Evolutionary conservation across 2,113 vertebrate species (phyloP), one percentile per base, ranked within the genome.

Genomic region (Hydropotes inermis): DNA sequence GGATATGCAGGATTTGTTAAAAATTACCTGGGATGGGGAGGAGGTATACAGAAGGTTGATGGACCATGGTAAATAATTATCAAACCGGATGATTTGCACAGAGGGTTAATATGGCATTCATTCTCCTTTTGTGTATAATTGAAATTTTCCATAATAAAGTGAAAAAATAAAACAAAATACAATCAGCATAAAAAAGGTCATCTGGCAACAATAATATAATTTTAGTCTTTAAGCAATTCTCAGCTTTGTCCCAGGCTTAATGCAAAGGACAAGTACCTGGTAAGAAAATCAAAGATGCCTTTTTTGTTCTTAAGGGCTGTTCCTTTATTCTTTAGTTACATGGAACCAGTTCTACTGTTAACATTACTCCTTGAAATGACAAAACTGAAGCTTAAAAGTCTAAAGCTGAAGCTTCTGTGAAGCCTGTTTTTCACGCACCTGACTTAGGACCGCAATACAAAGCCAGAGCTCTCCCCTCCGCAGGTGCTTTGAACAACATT

Each of bases 271-370:
- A 0, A 86, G 60, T 7, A 50, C 61, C 54, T 64, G 39, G 39
- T 33, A 76, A 96, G 82, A 90, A 97, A 96, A 91, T 28, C 93
- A 86, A 74, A 90, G 81, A 57, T 9, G n/a, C 57, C 78, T 82
- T 47, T 84, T 88, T 84, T 64, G 16, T 52, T 92, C 67, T 82
- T 74, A 85, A 94, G 64, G 74, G n/a, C 6, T 15, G 27, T 86
- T 92, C 61, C 5, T 92, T 97, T 96, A 45, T 47, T 36, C 88
- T 67, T 92, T 47, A 55, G 36, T 86, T 74, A 91, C 9, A 1
- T 14, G 58, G 55, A 89, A 61, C 21, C 50, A 70, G 54, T 79
- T 76, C 64, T 79, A 76, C 27, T 95, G 86, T 79, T 78, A 87
- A 78, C 86, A 94, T 36, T 27, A 82, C 78, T 91, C 70, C 91